Evolutionary conservation across 1,140 invertebrate species (phyloP).

Genomic region (Drosophila funebris): DNA sequence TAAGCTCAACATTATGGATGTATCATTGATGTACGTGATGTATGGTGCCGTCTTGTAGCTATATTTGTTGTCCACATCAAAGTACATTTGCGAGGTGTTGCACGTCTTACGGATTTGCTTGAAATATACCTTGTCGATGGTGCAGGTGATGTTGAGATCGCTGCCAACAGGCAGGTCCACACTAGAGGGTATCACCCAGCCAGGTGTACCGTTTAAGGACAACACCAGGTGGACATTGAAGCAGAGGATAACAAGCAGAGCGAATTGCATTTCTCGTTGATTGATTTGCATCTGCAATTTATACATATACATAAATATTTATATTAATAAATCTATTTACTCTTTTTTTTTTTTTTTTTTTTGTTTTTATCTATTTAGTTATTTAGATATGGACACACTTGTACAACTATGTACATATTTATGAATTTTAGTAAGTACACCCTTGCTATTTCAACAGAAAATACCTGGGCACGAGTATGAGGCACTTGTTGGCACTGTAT

Average conservation of each 20-base stretch:
- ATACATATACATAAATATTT: background rate
- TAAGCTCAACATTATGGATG: slow-evolving; percentile 43
- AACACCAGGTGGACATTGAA: background rate
- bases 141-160: slow-evolving; percentile 64
- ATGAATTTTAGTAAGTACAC: slow-evolving; percentile 40
- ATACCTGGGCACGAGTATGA: slow-evolving; percentile 38
- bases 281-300: slow-evolving; percentile 8
- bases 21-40: slow-evolving; percentile 48
- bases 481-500: slow-evolving; percentile 75
- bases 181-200: slow-evolving; percentile 48
- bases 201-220: slow-evolving; percentile 36
- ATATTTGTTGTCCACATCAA: slow-evolving; percentile 5
- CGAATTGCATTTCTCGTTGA: slow-evolving; percentile 1
- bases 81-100: slow-evolving; percentile 47
- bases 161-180: slow-evolving; percentile 55
- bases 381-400: slow-evolving; percentile 34
- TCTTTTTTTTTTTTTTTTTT: background rate
- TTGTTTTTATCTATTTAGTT: too few species aligned
- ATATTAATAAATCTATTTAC: slow-evolving; percentile 7
- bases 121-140: slow-evolving; percentile 54
- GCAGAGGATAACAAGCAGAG: slow-evolving; percentile 23
- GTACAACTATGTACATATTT: slow-evolving; percentile 8
- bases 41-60: slow-evolving; percentile 3
- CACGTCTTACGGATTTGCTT: slow-evolving; percentile 22
- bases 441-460: slow-evolving; percentile 51